phyloP scores from a whole-genome alignment of 2,888 invertebrate genomes.

The Parnassius smintheus region DNA sequence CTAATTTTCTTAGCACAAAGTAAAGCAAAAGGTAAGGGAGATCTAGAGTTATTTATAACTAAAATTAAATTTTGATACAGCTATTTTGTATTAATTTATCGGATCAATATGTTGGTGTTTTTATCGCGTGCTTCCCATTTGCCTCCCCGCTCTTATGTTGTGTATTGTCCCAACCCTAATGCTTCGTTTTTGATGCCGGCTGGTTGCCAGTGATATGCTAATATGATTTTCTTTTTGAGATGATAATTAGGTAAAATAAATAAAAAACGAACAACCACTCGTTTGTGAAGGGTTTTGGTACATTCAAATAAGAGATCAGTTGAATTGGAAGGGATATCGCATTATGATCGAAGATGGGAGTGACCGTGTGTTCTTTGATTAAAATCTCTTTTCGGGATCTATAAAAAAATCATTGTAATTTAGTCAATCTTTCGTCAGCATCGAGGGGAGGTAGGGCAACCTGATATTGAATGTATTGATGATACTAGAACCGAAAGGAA shows the following conservation, averaged over 20 bases:
- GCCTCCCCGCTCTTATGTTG: neutral
- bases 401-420: neutral
- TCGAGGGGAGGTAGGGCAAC: too few relatives aligned
- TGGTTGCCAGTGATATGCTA: constrained; percentile 24
- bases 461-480: too few relatives aligned
- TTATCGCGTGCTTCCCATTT: too few relatives aligned
- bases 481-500: too few relatives aligned
- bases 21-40: too few relatives aligned
- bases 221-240: constrained; percentile 23
- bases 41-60: too few relatives aligned
- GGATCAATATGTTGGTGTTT: too few relatives aligned
- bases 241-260: constrained; percentile 28
- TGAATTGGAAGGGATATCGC: constrained; percentile 15
- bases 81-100: too few relatives aligned
- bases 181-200: constrained; percentile 24
- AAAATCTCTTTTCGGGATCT: constrained; percentile 13
- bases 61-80: too few relatives aligned
- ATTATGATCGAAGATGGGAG: constrained; percentile 8
- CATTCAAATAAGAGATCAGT: constrained; percentile 22
- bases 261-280: constrained; percentile 13
- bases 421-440: too few relatives aligned
- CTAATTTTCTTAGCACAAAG: too few relatives aligned
- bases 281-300: constrained; percentile 17
- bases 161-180: constrained; percentile 21
- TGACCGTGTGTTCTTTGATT: constrained; percentile 1